phyloP scores from a whole-genome alignment of 1,140 invertebrate species.

The Gerris buenoi region DNA sequence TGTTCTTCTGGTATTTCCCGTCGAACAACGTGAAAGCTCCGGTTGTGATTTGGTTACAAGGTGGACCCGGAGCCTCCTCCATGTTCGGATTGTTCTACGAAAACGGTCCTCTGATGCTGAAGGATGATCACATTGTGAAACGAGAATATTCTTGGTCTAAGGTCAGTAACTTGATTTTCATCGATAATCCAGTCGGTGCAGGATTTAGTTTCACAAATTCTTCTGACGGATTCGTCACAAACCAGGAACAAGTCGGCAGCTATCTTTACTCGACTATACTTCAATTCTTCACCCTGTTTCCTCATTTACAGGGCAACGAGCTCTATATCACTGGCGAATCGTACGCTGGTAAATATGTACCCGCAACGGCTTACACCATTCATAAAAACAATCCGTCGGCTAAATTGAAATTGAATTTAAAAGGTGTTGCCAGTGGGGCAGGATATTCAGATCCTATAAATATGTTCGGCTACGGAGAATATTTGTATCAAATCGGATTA shows the following conservation, averaged over 20 bases:
- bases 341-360: conserved; percentile 58
- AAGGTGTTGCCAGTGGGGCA: conserved; percentile 70
- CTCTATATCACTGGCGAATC: conserved; percentile 75
- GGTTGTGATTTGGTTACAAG: conserved; percentile 60
- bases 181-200: conserved; percentile 27
- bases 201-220: conserved; percentile 27
- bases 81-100: conserved; percentile 60
- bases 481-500: conserved; percentile 60
- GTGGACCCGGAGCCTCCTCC: conserved; percentile 52
- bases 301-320: conserved; percentile 42
- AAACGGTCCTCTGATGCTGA: conserved; percentile 34
- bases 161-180: conserved; percentile 43
- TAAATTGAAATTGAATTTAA: conserved; percentile 47
- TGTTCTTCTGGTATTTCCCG: conserved; percentile 68
- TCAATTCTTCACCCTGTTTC: conserved; percentile 58
- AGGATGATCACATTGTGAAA: conserved; percentile 37
- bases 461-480: conserved; percentile 61
- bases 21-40: conserved; percentile 38
- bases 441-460: conserved; percentile 65
- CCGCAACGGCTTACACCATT: conserved; percentile 35
- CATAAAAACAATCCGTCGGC: conserved; percentile 35
- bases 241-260: conserved; percentile 38
- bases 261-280: conserved; percentile 14
- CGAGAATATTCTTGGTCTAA: conserved; percentile 58
- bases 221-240: conserved; percentile 45